Evolutionary conservation across 2,888 invertebrate species (phyloP).

Genomic region (Ophioninae sp.): DNA sequence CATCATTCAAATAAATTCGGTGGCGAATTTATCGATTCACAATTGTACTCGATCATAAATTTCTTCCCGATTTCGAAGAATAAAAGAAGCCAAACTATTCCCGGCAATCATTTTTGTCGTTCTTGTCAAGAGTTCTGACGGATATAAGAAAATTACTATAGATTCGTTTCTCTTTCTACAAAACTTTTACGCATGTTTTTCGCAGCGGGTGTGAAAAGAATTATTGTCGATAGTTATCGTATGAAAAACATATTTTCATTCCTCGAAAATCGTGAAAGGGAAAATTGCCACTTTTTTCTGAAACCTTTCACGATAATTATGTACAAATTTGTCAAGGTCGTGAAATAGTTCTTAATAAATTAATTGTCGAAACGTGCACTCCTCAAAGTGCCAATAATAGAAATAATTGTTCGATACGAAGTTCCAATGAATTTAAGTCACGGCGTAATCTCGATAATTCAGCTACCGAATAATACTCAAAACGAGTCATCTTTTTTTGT

Average conservation of each 20-base stretch:
- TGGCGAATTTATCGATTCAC: no score
- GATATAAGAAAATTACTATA: neutral
- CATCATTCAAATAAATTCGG: no score
- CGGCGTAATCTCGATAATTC: neutral
- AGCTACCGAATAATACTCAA: neutral
- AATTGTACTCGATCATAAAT: neutral
- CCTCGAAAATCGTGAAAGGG: neutral
- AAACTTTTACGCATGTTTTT: neutral
- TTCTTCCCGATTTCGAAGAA: neutral
- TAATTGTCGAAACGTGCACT: neutral
- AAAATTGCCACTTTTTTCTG: neutral
- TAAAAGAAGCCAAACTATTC: neutral
- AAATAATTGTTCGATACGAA: neutral
- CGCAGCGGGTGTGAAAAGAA: neutral
- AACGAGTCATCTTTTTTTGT: conserved; percentile 24
- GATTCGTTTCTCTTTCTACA: neutral
- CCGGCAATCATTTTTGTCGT: neutral
- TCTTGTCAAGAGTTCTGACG: neutral
- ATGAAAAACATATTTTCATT: neutral
- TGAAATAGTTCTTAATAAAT: neutral
- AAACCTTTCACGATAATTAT: neutral
- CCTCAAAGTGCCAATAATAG: neutral
- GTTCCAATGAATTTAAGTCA: neutral
- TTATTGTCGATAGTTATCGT: neutral
- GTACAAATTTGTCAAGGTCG: neutral